Conservation (phyloP, 2,113 vertebrate species). For the Atractosteus spatula region DNA sequence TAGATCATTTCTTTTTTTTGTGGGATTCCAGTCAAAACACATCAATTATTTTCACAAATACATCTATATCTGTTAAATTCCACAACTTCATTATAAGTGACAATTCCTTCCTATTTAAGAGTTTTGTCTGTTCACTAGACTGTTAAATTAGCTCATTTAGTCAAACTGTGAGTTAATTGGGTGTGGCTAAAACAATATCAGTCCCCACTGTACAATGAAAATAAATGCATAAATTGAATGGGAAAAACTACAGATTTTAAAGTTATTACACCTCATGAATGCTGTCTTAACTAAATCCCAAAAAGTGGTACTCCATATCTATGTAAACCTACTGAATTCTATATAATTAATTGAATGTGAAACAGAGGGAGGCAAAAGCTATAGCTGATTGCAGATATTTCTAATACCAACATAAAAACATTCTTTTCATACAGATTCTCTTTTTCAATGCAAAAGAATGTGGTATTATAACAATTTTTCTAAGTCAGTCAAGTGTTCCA, state of each 20-base stretch:
- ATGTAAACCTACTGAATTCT: background rate
- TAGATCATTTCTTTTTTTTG: too few species aligned
- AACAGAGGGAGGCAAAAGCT: background rate
- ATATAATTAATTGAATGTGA: background rate
- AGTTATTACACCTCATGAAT: background rate
- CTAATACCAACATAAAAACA: background rate
- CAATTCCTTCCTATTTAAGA: too few species aligned
- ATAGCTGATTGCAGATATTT: too few species aligned
- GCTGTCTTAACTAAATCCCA: background rate
- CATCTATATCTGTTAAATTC: too few species aligned
- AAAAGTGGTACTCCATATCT: background rate
- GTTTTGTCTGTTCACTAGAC: conserved; percentile 22
- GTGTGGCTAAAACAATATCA: conserved; percentile 38
- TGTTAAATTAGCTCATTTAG: conserved; percentile 35
- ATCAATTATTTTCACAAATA: too few species aligned
- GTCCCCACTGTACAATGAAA: conserved; percentile 29
- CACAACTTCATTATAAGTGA: too few species aligned
- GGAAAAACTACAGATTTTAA: background rate
- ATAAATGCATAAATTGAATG: conserved; percentile 9
- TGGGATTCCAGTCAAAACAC: too few species aligned
- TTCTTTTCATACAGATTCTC: background rate
- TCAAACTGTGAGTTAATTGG: conserved; percentile 45
- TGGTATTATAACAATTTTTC: too few species aligned
- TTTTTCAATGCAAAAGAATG: background rate
- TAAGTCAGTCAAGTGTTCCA: background rate